Evolutionary conservation across 2,888 invertebrate species (phyloP).

Genomic region (Mythimna impura): DNA sequence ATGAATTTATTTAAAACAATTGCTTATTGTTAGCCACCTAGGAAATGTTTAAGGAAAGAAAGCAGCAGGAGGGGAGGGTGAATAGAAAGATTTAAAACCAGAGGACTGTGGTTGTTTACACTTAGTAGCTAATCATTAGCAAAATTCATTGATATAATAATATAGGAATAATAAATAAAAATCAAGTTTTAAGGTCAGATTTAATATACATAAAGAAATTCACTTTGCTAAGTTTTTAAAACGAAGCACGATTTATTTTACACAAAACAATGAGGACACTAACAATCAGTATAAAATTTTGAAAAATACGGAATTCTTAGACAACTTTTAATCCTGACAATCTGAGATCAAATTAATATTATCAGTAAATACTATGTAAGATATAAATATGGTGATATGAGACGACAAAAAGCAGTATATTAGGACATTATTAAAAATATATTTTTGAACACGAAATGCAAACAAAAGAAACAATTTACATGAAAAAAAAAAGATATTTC

Average conservation of each 20-base stretch:
- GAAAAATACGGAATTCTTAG: constrained; percentile 50
- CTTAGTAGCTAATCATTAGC: background rate
- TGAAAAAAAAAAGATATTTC: constrained; percentile 6
- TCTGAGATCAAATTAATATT: constrained; percentile 58
- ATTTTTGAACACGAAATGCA: constrained; percentile 33
- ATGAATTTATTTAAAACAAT: background rate
- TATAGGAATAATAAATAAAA: constrained; percentile 41
- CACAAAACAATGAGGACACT: constrained; percentile 48
- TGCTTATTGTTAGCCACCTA: background rate
- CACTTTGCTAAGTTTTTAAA: constrained; percentile 63
- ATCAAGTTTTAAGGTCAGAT: constrained; percentile 61
- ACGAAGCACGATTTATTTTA: constrained; percentile 63
- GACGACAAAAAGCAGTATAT: constrained; percentile 26
- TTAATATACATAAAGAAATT: constrained; percentile 73
- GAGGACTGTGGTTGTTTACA: background rate
- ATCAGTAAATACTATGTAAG: constrained; percentile 40
- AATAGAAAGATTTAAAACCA: background rate
- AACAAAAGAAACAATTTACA: background rate
- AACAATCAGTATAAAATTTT: constrained; percentile 52
- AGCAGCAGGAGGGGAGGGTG: too few relatives aligned
- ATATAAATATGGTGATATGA: constrained; percentile 33
- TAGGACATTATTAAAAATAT: constrained; percentile 12
- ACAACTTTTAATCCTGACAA: constrained; percentile 43
- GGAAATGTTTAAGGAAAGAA: background rate
- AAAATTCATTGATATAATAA: background rate